Base-by-base conservation (phyloP, 1,140 invertebrate species). In the Tetraneura akinire region DNA sequence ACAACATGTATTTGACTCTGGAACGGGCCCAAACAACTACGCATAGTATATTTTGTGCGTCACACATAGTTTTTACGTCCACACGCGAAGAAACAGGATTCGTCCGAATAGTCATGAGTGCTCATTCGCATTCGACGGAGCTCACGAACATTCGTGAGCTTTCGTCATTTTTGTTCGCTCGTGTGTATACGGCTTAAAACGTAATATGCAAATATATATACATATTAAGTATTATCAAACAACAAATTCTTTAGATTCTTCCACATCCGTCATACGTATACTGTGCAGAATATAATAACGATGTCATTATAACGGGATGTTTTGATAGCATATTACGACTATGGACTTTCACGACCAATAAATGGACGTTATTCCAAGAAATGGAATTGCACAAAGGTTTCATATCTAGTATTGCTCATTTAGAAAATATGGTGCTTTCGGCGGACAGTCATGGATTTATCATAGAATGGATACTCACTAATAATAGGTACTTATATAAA, bases 211-310 rank as follows among this genome's bases (percentile, higher is more conserved):
- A 53, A 1, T 70, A 26, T 3, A 14, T 60, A 26, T 13, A n/a
- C n/a, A n/a, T n/a, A n/a, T n/a, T n/a, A n/a, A n/a, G n/a, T n/a
- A n/a, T n/a, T n/a, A n/a, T 64, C 13, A 11, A n/a, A 26, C 47
- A 70, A 26, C 11, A 6, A 49, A 47, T 49, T 71, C 64, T 83
- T 82, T 80, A 89, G 86, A 85, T 89, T 78, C 83, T 92, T 55
- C 87, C 89, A 26, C 91, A 92, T 85, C 90, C 91, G 18, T 88
- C 88, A 1, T 92, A 90, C 84, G 89, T 92, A 10, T 92, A 92
- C 81, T 88, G 86, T 80, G 88, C 88, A 3, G 86, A 14, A 83
- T 84, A 42, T 84, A 86, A 10, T 82, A 85, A 37, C 21, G 0
- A 42, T 23, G 84, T 88, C 29, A 83, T 91, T 3, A 87, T 87